Conservation (phyloP, 2,113 vertebrate species). For the Chionodraco myersi region DNA sequence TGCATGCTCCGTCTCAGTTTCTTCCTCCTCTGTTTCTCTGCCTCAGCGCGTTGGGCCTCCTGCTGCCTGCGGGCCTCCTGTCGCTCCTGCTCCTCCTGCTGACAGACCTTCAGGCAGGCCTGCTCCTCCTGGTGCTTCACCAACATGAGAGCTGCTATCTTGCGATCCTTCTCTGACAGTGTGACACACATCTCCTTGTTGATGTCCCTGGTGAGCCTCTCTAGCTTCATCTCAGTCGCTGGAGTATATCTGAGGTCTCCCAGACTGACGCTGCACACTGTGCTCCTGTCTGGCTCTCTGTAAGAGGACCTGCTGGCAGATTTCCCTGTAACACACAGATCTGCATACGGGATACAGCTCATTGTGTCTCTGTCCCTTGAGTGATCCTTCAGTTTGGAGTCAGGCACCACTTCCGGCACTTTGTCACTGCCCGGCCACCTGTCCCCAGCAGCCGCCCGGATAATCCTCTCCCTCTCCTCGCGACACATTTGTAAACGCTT, state of each 20-base stretch:
- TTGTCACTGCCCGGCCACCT: constrained; percentile 27
- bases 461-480: constrained; percentile 68
- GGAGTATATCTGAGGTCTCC: constrained; percentile 72
- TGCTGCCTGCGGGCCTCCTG: constrained; percentile 77
- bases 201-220: constrained; percentile 66
- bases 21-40: constrained; percentile 68
- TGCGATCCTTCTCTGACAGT: constrained; percentile 82
- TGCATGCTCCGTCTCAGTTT: constrained; percentile 62
- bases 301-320: constrained; percentile 38
- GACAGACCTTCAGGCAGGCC: constrained; percentile 66
- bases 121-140: constrained; percentile 82
- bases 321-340: constrained; percentile 51
- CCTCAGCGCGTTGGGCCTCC: constrained; percentile 59
- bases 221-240: constrained; percentile 56
- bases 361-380: constrained; percentile 2
- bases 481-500: constrained; percentile 65
- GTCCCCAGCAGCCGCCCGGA: constrained; percentile 39
- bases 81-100: constrained; percentile 75
- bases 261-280: constrained; percentile 63
- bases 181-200: constrained; percentile 72
- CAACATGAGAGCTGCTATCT: constrained; percentile 88
- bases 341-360: constrained; percentile 41
- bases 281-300: constrained; percentile 56
- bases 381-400: constrained; percentile 19
- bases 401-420: constrained; percentile 35